Evolutionary conservation across 2,888 invertebrate genomes (phyloP).

Genomic region (Pemphredon lugubris): DNA sequence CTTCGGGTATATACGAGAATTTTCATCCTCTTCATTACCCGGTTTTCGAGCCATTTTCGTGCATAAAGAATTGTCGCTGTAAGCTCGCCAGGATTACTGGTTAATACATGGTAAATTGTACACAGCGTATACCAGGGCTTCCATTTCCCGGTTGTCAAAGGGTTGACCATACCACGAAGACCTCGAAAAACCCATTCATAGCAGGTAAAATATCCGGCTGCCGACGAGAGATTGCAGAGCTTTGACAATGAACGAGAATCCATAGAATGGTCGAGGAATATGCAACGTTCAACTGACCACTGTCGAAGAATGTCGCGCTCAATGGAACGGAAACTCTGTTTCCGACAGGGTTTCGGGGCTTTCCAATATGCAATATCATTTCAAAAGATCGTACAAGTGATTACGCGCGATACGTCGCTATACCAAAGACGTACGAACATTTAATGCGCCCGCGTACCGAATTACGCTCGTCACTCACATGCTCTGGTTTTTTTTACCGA

Average conservation of each 20-base stretch:
- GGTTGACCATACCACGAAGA: constrained; percentile 47
- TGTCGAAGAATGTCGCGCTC: constrained; percentile 27
- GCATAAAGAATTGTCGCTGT: not conserved
- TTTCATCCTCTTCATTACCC: not conserved
- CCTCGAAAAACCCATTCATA: constrained; percentile 67
- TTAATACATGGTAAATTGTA: constrained; percentile 20
- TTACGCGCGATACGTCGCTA: no score
- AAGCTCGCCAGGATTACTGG: constrained; percentile 20
- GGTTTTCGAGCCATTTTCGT: not conserved
- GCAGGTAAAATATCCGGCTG: constrained; percentile 52
- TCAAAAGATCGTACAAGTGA: constrained; percentile 12
- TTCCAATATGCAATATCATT: constrained; percentile 23
- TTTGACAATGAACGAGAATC: constrained; percentile 58
- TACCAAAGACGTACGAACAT: no score
- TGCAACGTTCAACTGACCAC: constrained; percentile 46
- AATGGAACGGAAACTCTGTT: constrained; percentile 34
- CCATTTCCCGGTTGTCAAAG: constrained; percentile 43
- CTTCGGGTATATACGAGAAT: not conserved
- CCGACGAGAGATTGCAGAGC: constrained; percentile 55
- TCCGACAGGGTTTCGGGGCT: constrained; percentile 31
- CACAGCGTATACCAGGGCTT: constrained; percentile 29
- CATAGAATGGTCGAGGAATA: constrained; percentile 25
- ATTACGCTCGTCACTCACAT: not conserved
- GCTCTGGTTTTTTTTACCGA: not conserved
- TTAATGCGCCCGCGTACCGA: not conserved